Percentiles rank a stretch among this genome's conserved stretches.
Conservation (phyloP, 2,888 invertebrate species). For the Chalcis sispes region DNA sequence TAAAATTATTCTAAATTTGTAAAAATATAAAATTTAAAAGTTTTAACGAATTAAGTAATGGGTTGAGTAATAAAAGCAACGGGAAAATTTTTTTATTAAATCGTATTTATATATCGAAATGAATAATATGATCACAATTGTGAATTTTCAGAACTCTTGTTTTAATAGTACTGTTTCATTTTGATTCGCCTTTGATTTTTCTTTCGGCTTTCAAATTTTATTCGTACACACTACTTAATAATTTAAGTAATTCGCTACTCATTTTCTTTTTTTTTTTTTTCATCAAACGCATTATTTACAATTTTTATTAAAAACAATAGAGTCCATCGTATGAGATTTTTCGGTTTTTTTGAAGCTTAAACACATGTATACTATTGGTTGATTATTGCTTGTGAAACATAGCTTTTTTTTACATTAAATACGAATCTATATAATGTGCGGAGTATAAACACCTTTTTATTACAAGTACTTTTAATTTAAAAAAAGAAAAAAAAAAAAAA, state of each 20-base stretch:
- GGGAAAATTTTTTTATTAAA: slow-evolving; percentile 38
- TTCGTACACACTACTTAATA: slow-evolving; percentile 33
- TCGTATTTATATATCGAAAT: slow-evolving; percentile 42
- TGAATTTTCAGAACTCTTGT: slow-evolving; percentile 22
- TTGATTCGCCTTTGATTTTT: not conserved
- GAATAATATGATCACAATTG: slow-evolving; percentile 34
- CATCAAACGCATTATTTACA: slow-evolving; percentile 38
- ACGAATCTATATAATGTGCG: slow-evolving; percentile 29
- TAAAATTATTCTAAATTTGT: too few species aligned
- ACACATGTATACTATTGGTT: slow-evolving; percentile 11
- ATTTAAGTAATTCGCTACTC: slow-evolving; percentile 36
- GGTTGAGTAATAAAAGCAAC: slow-evolving; percentile 30
- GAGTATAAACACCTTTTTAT: slow-evolving; percentile 1
- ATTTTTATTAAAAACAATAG: slow-evolving; percentile 22
- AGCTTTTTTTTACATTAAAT: slow-evolving; percentile 2
- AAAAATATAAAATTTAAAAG: too few species aligned
- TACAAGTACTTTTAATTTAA: not conserved
- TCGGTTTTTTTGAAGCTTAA: slow-evolving; percentile 40
- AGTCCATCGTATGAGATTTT: slow-evolving; percentile 33
- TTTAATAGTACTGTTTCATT: slow-evolving; percentile 17
- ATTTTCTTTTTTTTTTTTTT: not conserved
- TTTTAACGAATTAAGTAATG: not conserved
- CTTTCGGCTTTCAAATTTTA: slow-evolving; percentile 42
- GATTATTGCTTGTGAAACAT: slow-evolving; percentile 25
- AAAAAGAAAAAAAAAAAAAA: not conserved